Evolutionary conservation across 1,140 invertebrate species (phyloP), one percentile per base, ranked within the genome.

Genomic region (Choristoneura fumiferana): DNA sequence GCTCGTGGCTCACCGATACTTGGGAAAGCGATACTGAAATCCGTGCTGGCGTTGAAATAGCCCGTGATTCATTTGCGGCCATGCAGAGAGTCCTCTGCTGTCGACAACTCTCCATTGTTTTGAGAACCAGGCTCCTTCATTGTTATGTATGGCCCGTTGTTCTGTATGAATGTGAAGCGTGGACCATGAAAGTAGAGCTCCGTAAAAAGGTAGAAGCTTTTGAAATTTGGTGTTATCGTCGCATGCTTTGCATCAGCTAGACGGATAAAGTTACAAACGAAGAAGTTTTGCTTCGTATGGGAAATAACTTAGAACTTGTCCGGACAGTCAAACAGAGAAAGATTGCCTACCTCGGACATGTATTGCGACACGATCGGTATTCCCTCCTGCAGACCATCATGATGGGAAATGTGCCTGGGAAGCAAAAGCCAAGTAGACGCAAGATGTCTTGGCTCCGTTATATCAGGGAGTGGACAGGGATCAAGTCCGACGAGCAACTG

Each of bases 131-230:
- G 5, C 14, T 67, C 0, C 43, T 62, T 0, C 29, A 55, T 5
- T 63, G 58, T 29, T n/a, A n/a, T n/a, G 62, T 59, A 13, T 60
- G 62, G 15, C 62, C 60, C 43, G 57, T 60, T 17, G 57, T 62
- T n/a, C 29, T 62, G 4, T 62, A 57, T 38, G 45, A 54, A 56
- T 60, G 38, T 43, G 39, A 60, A 38, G 45, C 58, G 5, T 61
- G 52, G 52, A 33, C 53, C 1, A 9, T 63, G 10, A 63, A 63
- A 56, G 56, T 55, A 18, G 22, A 63, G 1, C 33, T 43, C 18
- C 34, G 38, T 2, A 57, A 58, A 43, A 29, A 54, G 5, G 45
- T 66, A 54, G 53, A 59, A 15, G 57, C 54, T 33, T 60, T 67
- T 13, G 58, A 63, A 13, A 63, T 61, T 36, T 60, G 61, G 54